Evolutionary conservation across 2,797 vertebrate species (phyloP).

Genomic region (Glossophaga mutica): DNA sequence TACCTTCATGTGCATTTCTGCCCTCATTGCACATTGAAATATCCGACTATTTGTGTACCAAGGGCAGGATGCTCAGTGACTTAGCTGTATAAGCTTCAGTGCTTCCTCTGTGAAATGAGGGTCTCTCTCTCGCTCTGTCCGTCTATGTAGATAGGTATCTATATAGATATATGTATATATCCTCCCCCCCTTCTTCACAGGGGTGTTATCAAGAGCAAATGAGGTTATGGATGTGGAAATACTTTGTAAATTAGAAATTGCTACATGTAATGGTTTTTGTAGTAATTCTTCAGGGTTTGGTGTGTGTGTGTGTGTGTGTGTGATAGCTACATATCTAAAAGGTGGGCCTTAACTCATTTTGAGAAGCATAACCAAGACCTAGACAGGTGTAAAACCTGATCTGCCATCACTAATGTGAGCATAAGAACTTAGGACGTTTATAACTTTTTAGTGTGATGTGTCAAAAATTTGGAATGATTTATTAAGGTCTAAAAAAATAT

Average conservation of each 20-base stretch:
- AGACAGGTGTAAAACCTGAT: not conserved
- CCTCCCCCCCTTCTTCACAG: not conserved
- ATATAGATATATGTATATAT: too few species aligned
- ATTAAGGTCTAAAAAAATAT: not conserved
- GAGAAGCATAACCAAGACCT: not conserved
- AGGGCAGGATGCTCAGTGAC: not conserved
- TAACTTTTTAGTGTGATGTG: not conserved
- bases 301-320: too few species aligned
- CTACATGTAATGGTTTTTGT: not conserved
- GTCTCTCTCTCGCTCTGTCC: not conserved
- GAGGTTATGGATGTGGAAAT: not conserved
- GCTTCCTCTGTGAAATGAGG: not conserved
- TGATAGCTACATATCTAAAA: not conserved
- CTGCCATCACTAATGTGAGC: not conserved
- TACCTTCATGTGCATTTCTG: not conserved
- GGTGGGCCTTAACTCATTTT: not conserved
- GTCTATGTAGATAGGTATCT: too few species aligned
- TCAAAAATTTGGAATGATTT: not conserved
- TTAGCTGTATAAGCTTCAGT: not conserved
- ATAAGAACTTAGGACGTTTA: not conserved
- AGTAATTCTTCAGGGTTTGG: not conserved
- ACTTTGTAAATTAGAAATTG: not conserved
- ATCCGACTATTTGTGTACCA: not conserved
- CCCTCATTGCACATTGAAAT: not conserved
- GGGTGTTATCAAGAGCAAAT: not conserved